Evolutionary conservation across 2,113 vertebrate genomes (phyloP), one percentile per base, ranked within the genome.

Genomic region (Tyto alba): DNA sequence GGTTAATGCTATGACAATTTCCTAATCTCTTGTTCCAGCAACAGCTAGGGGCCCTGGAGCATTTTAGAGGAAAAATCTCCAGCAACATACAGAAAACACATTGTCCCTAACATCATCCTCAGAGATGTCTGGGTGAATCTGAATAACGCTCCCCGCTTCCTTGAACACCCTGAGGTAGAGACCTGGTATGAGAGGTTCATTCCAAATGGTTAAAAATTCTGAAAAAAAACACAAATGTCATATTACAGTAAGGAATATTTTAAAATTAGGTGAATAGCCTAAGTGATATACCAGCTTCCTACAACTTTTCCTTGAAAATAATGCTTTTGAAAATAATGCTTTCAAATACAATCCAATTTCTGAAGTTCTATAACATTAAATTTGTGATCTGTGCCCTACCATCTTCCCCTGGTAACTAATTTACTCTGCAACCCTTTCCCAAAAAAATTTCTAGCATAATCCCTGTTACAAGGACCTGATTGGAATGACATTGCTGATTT

Each of bases 381-480:
- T 48, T 45, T 73, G n/a, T 47, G 29, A 50, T 79, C 43, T 50
- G 14, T 5, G 8, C 21, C 27, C 27, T 56, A 10, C 12, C 9
- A 3, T 45, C 2, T 1, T 64, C 52, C 41, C 26, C 4, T 3
- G 0, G 20, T 15, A 47, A 16, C 15, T 52, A 29, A 41, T 57
- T 47, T 36, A 47, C 75, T 91, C 48, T 88, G 38, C 62, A 79
- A 4, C 6, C 2, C 34, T 69, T 63, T 75, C 19, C 38, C 43
- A 6, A 2, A 4, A 6, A 73, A 48, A 30, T 21, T 45, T 59
- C 34, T n/a, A 34, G 11, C 7, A 7, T 69, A 36, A 29, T 41
- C 38, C 13, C 34, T 57, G 26, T 47, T 59, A 53, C 8, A 10
- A 22, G 11, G 19, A 13, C 22, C 22, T 64, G 15, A 59, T 53